Conservation (phyloP, 1,140 invertebrate genomes). For the Coptotermes formosanus region DNA sequence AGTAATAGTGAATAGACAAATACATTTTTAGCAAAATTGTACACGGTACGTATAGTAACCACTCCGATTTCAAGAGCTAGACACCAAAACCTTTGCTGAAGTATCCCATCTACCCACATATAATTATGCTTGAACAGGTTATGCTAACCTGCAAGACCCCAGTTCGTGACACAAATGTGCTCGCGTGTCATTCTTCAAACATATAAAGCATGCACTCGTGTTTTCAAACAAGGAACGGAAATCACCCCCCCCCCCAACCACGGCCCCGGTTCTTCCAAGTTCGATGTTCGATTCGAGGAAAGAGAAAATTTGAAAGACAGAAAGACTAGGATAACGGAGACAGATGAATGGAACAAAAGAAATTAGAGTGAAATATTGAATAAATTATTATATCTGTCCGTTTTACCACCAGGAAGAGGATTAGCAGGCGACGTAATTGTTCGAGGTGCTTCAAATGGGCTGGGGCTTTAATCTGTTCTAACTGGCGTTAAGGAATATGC, state of each 20-base stretch:
- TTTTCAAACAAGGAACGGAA: background rate
- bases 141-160: no score
- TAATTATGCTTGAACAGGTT: no score
- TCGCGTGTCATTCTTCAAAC: conserved; percentile 10
- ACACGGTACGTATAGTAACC: no score
- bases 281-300: conserved; percentile 2
- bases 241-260: background rate
- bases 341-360: background rate
- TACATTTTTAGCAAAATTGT: no score
- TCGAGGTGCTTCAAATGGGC: background rate
- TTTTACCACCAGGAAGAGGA: background rate
- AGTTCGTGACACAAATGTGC: background rate
- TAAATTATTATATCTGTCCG: background rate
- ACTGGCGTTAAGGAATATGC: no score
- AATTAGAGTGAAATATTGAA: background rate
- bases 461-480: no score
- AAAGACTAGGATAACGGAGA: background rate
- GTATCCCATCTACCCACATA: no score
- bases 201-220: background rate
- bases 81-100: no score
- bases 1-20: no score
- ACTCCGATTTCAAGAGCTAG: no score
- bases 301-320: no score
- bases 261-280: background rate
- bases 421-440: background rate